These are phyloP conservation scores for Phacellophora camtschatica DNA, from an alignment of 30 jellyfish, hydroid and myxozoan genomes.

Conservation along the genomic window DNA sequence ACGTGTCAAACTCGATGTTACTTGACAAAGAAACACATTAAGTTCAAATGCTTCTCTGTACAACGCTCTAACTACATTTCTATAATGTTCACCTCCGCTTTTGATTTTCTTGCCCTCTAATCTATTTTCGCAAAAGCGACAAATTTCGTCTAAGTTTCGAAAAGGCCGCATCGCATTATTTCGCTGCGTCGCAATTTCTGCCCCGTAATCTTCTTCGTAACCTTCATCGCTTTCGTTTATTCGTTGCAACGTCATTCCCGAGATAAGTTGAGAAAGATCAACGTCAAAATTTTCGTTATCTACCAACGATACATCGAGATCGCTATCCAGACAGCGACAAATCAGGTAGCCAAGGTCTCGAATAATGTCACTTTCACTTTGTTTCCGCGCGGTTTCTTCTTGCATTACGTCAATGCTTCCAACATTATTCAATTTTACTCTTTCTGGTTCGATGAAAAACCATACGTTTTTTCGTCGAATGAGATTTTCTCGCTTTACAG, in stretches of 20 bases:
- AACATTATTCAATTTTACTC: conserved; percentile 36
- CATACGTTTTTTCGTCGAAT: conserved; percentile 31
- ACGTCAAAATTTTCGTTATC: conserved; percentile 32
- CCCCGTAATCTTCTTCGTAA: conserved; percentile 60
- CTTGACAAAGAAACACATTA: conserved; percentile 77
- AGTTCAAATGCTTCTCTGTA: conserved; percentile 89
- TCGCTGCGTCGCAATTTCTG: conserved; percentile 56
- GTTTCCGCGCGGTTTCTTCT: conserved; percentile 50
- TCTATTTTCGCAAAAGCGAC: conserved; percentile 83
- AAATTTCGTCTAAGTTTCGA: conserved; percentile 69
- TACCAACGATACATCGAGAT: conserved; percentile 13
- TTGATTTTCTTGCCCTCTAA: conserved; percentile 31
- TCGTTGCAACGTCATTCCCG: conserved; percentile 80
- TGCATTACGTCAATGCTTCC: conserved; percentile 65
- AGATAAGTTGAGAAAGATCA: conserved; percentile 79
- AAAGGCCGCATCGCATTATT: conserved; percentile 34
- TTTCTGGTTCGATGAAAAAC: conserved; percentile 33
- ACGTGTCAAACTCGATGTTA: conserved; percentile 31
- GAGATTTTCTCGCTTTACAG: conserved; percentile 52
- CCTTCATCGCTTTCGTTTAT: conserved; percentile 85
- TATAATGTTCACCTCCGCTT: conserved; percentile 63
- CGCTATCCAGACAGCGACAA: conserved; percentile 72
- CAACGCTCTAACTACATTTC: conserved; percentile 69
- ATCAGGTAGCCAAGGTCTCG: conserved; percentile 60
- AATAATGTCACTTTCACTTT: conserved; percentile 76